A percentile compares a stretch with the other conserved stretches of the same genome.
These are phyloP conservation scores for Neopelma chrysocephalum DNA, from an alignment of 2,797 vertebrate species.

Conservation along the genomic window DNA sequence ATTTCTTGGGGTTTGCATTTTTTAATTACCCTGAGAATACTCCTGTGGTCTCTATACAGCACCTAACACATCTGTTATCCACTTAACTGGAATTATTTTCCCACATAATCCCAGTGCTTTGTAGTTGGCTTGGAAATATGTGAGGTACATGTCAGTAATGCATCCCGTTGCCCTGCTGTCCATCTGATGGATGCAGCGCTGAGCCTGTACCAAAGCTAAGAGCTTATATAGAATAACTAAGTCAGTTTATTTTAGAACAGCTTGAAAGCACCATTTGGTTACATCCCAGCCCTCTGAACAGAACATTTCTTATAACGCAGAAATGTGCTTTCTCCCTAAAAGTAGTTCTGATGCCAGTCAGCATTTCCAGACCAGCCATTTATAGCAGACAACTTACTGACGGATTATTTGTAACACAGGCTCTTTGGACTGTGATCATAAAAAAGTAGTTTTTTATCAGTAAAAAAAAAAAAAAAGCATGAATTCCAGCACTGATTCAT, in stretches of 20 bases:
- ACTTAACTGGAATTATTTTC: background rate
- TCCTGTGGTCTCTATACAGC: background rate
- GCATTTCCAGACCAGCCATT: background rate
- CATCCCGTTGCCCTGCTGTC: accelerated
- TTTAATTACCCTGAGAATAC: background rate
- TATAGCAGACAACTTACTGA: background rate
- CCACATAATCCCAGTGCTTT: background rate
- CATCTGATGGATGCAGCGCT: background rate
- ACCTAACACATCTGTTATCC: accelerated
- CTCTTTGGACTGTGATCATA: background rate
- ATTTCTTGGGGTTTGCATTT: accelerated
- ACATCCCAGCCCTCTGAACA: background rate
- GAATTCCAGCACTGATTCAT: background rate
- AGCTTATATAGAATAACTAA: background rate
- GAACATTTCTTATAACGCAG: background rate
- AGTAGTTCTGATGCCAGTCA: background rate
- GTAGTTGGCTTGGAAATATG: background rate
- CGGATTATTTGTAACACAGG: background rate
- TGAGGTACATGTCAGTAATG: accelerated
- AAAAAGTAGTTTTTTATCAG: background rate
- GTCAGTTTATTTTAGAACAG: background rate
- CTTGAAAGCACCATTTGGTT: background rate
- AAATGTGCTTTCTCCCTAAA: background rate
- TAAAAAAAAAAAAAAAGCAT: background rate
- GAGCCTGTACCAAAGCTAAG: accelerated